Evolutionary conservation across 2,888 invertebrate genomes (phyloP).

Genomic region (Limnephilus lunatus): DNA sequence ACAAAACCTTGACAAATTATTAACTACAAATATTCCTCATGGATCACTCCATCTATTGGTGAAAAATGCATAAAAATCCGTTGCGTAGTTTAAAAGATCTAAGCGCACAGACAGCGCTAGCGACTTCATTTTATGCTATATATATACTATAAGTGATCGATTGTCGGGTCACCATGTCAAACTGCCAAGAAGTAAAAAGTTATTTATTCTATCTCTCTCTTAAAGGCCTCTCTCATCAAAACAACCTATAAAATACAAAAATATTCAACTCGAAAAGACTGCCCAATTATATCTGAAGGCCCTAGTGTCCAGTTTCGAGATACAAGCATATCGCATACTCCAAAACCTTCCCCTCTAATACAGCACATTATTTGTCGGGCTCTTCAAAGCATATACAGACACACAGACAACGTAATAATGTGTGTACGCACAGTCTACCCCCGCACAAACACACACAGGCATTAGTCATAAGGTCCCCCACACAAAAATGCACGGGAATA

Average conservation of each 20-base stretch:
- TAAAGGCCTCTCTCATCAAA: neutral
- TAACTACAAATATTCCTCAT: too few relatives aligned
- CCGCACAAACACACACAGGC: conserved; percentile 23
- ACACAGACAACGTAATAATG: neutral
- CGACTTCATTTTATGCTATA: too few relatives aligned
- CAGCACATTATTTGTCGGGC: neutral
- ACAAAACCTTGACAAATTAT: too few relatives aligned
- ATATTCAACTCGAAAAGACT: neutral
- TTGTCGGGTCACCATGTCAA: too few relatives aligned
- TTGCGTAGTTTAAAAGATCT: too few relatives aligned
- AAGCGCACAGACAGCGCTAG: too few relatives aligned
- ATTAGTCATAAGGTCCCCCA: neutral
- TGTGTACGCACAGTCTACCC: conserved; percentile 2
- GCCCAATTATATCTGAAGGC: neutral
- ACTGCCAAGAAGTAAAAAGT: neutral
- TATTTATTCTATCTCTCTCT: neutral
- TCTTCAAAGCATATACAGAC: conserved; percentile 15
- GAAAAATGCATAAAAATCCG: too few relatives aligned
- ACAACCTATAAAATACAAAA: neutral
- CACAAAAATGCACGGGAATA: conserved; percentile 27
- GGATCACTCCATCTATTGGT: too few relatives aligned
- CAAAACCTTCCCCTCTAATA: neutral
- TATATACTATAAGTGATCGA: too few relatives aligned
- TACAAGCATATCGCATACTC: neutral
- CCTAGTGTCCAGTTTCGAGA: neutral